Percentiles rank a stretch among this genome's conserved stretches.
phyloP scores from a whole-genome alignment of 2,888 invertebrate genomes.

The Cephus spinipes region DNA sequence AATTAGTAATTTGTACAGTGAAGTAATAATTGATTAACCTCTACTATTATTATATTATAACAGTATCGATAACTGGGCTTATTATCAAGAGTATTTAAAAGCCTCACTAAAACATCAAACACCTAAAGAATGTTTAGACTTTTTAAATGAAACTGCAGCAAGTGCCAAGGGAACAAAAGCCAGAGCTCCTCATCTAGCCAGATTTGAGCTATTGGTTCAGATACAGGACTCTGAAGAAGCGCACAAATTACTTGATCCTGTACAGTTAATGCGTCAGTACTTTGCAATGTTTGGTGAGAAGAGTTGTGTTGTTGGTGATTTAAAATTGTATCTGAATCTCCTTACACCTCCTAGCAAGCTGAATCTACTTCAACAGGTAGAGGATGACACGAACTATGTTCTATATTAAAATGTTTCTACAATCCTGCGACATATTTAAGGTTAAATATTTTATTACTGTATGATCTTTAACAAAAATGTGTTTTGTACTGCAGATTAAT shows the following conservation, averaged over 20 bases:
- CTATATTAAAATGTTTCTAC: neutral
- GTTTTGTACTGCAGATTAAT: conserved; percentile 47
- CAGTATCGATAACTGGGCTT: conserved; percentile 67
- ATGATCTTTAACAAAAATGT: neutral
- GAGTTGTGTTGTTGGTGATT: conserved; percentile 87
- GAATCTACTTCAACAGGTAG: conserved; percentile 66
- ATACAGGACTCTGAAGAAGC: conserved; percentile 68
- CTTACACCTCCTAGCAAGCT: conserved; percentile 75
- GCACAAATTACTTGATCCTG: conserved; percentile 66
- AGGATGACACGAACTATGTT: neutral
- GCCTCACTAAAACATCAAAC: conserved; percentile 56
- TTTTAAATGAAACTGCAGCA: conserved; percentile 57
- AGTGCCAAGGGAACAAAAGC: conserved; percentile 59
- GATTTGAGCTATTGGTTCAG: conserved; percentile 80
- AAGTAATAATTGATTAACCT: neutral
- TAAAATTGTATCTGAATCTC: conserved; percentile 80
- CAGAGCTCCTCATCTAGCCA: conserved; percentile 87
- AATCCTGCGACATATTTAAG: neutral
- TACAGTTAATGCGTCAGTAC: conserved; percentile 82
- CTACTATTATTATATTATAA: conserved; percentile 15
- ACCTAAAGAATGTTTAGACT: conserved; percentile 59
- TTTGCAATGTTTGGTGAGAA: conserved; percentile 86
- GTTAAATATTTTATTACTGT: neutral
- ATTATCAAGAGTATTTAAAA: conserved; percentile 68
- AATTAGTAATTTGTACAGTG: neutral